Conservation (phyloP, 1,140 invertebrate species). For the Brachionus asplanchnoidis region DNA sequence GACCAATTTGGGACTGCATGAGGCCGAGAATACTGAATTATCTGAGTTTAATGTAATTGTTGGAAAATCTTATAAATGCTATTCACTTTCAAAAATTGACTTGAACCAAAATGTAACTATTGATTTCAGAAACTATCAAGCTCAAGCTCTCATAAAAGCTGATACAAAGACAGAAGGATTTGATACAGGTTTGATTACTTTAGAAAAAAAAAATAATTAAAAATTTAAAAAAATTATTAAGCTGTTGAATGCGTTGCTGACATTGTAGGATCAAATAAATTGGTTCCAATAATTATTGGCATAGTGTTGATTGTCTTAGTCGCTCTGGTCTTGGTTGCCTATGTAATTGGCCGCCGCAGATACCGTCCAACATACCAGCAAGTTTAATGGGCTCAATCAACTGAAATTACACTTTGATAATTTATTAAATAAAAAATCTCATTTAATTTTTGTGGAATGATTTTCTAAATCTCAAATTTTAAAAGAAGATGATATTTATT, state of each 20-base stretch:
- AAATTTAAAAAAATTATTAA: neutral
- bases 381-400: neutral
- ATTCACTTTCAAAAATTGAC: neutral
- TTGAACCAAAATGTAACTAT: constrained; percentile 3
- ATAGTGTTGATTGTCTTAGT: constrained; percentile 80
- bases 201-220: neutral
- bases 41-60: neutral
- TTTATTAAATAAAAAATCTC: neutral
- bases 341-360: constrained; percentile 76
- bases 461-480: neutral
- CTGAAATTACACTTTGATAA: neutral
- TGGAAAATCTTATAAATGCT: constrained; percentile 29
- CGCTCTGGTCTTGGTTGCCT: constrained; percentile 82
- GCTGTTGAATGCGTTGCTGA: constrained; percentile 28
- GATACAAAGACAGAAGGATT: neutral
- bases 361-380: constrained; percentile 28
- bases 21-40: neutral
- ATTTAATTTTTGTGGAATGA: neutral
- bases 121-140: constrained; percentile 35
- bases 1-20: neutral
- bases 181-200: neutral
- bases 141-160: neutral
- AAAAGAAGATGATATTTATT: neutral
- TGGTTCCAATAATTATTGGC: constrained; percentile 90
- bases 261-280: constrained; percentile 59